These are phyloP conservation scores for Resseliella maxima DNA, from an alignment of 2,888 invertebrate genomes.

Conservation along the genomic window DNA sequence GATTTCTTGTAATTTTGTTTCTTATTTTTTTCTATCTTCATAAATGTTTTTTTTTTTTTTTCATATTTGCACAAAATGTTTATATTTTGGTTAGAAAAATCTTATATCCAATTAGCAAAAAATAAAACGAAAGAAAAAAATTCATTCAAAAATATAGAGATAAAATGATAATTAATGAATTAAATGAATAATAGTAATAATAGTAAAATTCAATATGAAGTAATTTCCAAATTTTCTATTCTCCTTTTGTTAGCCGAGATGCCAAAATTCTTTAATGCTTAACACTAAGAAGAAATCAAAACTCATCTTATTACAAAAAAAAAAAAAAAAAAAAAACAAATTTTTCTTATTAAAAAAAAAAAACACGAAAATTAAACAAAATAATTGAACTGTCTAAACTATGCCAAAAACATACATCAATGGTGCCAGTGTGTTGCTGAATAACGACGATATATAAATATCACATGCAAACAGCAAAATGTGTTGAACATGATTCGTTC, in stretches of 20 bases:
- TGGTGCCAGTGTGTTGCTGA: background rate
- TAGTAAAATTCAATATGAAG: constrained; percentile 54
- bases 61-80: no score
- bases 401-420: background rate
- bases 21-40: no score
- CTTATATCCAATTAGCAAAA: no score
- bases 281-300: constrained; percentile 40
- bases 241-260: background rate
- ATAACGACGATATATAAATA: no score
- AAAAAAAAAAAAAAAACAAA: background rate
- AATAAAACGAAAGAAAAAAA: background rate
- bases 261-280: background rate
- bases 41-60: no score
- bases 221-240: constrained; percentile 15
- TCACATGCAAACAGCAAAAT: constrained; percentile 26
- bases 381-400: background rate
- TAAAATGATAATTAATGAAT: background rate
- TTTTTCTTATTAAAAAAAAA: background rate
- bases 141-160: background rate
- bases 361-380: background rate
- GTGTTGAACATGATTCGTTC: background rate
- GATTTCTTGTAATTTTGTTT: no score
- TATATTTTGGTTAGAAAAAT: no score
- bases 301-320: background rate
- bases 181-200: background rate